These are phyloP conservation scores for Elephas maximus DNA, from an alignment of 2,113 vertebrate species.

Conservation along the genomic window DNA sequence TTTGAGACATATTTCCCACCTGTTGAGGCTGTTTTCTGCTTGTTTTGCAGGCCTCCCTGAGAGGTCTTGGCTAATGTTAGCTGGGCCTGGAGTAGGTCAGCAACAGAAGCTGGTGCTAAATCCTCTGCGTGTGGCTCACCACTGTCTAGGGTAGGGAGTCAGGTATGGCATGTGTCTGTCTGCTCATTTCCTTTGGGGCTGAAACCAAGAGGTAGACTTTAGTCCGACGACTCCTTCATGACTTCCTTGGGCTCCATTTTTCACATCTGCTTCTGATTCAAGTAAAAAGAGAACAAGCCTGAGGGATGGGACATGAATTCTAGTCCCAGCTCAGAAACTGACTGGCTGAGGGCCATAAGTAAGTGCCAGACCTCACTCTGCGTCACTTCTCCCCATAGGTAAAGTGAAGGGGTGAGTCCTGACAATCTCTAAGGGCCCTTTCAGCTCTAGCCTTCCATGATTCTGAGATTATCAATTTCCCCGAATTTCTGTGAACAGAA, in stretches of 20 bases:
- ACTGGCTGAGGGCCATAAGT: no score
- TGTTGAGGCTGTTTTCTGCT: neutral
- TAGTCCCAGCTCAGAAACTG: neutral
- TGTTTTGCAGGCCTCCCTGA: neutral
- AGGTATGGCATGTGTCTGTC: accelerated
- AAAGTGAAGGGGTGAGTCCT: neutral
- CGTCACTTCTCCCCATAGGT: no score
- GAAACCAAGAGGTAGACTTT: neutral
- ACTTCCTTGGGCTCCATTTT: neutral
- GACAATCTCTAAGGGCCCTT: neutral
- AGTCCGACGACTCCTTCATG: neutral
- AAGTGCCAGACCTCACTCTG: no score
- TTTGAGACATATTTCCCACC: neutral
- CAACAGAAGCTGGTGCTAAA: neutral
- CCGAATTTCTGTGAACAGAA: slow-evolving; percentile 26
- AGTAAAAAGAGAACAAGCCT: neutral
- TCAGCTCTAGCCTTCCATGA: neutral
- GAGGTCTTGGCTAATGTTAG: neutral
- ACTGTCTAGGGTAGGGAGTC: no score
- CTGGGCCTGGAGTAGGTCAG: neutral
- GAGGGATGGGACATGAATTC: neutral
- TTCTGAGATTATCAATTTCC: neutral
- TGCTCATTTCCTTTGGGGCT: neutral
- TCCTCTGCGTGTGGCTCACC: neutral
- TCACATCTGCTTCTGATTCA: neutral